Base-by-base conservation (phyloP, 2,888 invertebrate genomes). In the Neoaliturus tenellus region DNA sequence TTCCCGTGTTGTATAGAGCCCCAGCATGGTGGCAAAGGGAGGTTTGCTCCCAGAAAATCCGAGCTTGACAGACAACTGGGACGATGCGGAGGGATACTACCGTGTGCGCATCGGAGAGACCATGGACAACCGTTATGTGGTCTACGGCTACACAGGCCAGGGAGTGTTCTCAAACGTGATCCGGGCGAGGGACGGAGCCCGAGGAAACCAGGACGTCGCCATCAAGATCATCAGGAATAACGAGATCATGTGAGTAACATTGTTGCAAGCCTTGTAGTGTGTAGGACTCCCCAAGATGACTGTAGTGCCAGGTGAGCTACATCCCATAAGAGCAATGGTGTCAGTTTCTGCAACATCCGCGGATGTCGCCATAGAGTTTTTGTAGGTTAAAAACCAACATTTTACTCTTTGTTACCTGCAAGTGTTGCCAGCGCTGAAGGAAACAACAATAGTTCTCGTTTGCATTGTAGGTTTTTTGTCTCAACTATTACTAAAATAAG, bases 51-150 rank as follows among this genome's bases (percentile, higher is more conserved):
- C 90, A 84, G 98, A 98, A 90, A 96, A 97, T 91, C 98, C 98
- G 0, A 96, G 97, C 73, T 92, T 99, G 58, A 98, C 97, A 0
- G 99, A 99, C 90, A 99, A 99, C 90, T 99, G 99, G 99, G 99
- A 99, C 89, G 99, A 99, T 91, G 97, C 98, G 0, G 99, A 99
- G 91, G 99, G 99, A 51, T 99, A 99, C 90, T 99, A 99, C 91
- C 93, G 97, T 87, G 98, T 99, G 12, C 94, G 99, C 73, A 98
- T 99, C 87, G 98, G 99, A 0, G 99, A 99, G 92, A 93, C 95
- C 0, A 91, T 99, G 86, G 98, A 99, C 91, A 94, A 93, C 81
- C 93, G 99, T 3, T 99, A 99, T 90, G 94, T 95, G 62, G 99
- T 99, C 0, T 98, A 97, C 90, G 99, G 99, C 0, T 99, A 98